These are phyloP conservation scores for Nasonovia ribisnigri DNA, from an alignment of 2,888 invertebrate species.

Conservation along the genomic window DNA sequence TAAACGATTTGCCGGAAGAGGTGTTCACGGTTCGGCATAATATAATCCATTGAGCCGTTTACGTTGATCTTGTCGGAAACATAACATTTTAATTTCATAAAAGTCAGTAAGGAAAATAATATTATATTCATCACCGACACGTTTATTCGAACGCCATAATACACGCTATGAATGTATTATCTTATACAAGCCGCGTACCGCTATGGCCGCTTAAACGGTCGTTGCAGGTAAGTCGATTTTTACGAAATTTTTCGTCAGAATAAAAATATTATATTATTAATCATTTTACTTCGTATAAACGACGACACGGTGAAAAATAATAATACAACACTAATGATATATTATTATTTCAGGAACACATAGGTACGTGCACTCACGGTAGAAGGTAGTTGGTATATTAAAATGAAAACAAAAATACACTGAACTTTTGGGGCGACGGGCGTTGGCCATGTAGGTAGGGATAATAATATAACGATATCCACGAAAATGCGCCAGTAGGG, in stretches of 20 bases:
- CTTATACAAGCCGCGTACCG: neutral
- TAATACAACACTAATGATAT: neutral
- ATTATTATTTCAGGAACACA: neutral
- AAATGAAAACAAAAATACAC: neutral
- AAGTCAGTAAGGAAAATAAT: neutral
- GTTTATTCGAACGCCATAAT: neutral
- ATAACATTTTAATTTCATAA: neutral
- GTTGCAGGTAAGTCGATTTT: neutral
- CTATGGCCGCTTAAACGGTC: too few species aligned
- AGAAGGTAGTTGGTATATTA: neutral
- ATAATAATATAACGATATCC: neutral
- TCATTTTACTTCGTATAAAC: neutral
- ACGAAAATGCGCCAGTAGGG: neutral
- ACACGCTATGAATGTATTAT: neutral
- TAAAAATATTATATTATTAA: neutral
- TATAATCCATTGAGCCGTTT: neutral
- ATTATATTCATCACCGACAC: neutral
- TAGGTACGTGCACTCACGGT: neutral
- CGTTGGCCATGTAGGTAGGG: neutral
- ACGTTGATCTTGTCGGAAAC: neutral
- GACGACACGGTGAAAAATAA: neutral
- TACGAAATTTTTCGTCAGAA: neutral
- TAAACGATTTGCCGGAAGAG: neutral
- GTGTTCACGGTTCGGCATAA: neutral
- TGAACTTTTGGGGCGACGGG: neutral